Conservation (phyloP, 1,140 invertebrate species). For the Euura lappo region DNA sequence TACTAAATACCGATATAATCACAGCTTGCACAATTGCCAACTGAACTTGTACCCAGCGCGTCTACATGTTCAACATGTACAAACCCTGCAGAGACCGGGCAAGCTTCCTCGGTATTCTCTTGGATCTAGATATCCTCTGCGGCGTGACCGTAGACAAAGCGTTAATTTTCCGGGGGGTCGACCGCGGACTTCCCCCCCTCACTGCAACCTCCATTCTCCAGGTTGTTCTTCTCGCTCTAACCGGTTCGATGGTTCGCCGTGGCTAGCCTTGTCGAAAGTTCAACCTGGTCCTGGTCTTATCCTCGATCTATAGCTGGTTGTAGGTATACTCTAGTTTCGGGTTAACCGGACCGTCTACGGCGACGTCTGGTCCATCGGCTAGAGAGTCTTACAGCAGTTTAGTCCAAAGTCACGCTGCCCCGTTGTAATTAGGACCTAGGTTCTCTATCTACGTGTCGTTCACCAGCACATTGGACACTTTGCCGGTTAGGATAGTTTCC, state of each 20-base stretch:
- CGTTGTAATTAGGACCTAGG: constrained; percentile 16
- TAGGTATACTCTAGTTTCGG: too few relatives aligned
- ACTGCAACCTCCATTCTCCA: too few relatives aligned
- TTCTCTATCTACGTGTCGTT: background rate
- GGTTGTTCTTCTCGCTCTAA: too few relatives aligned
- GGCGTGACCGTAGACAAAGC: constrained; percentile 14
- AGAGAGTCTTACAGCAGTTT: background rate
- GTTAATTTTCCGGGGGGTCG: constrained; percentile 6
- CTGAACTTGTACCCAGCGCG: too few relatives aligned
- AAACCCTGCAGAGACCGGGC: too few relatives aligned
- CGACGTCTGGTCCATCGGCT: background rate
- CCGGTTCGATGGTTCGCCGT: background rate
- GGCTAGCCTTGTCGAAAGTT: background rate
- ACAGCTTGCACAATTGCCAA: too few relatives aligned
- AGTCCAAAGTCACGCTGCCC: constrained; percentile 8
- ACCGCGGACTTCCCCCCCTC: too few relatives aligned
- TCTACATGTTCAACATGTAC: too few relatives aligned
- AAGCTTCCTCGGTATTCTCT: too few relatives aligned
- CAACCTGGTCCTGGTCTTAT: background rate
- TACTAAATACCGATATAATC: too few relatives aligned
- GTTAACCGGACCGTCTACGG: background rate
- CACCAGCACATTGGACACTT: background rate
- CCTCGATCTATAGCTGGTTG: background rate
- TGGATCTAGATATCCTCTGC: background rate
- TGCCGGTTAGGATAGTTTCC: background rate